phyloP scores from a whole-genome alignment of 2,797 vertebrate species.

The Tokudaia tokunoshimensis region DNA sequence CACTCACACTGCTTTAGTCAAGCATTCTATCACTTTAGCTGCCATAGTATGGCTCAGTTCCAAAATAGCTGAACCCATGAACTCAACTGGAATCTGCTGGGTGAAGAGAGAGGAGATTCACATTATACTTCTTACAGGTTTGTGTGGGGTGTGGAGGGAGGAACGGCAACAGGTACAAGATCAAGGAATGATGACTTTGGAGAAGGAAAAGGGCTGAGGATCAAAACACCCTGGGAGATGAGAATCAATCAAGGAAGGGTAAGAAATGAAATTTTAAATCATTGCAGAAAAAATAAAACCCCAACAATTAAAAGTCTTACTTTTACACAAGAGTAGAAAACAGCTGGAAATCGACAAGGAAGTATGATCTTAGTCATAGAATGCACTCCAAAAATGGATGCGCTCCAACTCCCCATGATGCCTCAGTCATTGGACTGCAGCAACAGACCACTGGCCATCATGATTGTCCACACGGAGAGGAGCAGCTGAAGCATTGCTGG shows the following conservation, averaged over 20 bases:
- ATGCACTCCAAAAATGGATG: neutral
- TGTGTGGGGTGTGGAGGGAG: neutral
- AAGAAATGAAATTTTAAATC: neutral
- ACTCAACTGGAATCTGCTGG: neutral
- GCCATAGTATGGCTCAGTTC: neutral
- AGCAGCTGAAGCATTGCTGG: neutral
- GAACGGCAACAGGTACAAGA: neutral
- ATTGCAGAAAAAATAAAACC: neutral
- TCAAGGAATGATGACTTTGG: neutral
- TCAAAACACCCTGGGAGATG: neutral
- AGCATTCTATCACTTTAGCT: neutral
- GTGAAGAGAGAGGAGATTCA: neutral
- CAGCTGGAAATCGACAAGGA: neutral
- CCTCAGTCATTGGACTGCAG: neutral
- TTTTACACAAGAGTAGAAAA: neutral
- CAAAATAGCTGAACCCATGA: neutral
- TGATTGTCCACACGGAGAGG: neutral
- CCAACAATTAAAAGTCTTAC: neutral
- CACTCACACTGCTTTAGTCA: neutral
- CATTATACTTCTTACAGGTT: neutral
- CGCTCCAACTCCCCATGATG: neutral
- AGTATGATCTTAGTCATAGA: neutral
- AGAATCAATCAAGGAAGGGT: neutral
- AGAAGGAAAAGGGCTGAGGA: neutral
- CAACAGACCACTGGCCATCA: neutral